Evolutionary conservation across 2,888 invertebrate species (phyloP).

Genomic region (Pseudococcus viburni): DNA sequence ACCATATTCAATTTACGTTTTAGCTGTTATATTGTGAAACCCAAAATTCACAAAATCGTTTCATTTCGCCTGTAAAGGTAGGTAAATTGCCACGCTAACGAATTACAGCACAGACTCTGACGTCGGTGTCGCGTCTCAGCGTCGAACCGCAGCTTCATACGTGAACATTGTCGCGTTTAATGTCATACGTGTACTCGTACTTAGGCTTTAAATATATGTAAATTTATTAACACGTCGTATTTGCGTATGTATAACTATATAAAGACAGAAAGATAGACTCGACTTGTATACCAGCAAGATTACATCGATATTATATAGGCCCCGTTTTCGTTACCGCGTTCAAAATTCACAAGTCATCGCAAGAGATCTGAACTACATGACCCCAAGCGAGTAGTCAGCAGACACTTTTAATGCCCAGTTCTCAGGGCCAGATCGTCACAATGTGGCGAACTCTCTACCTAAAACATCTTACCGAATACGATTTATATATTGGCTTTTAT

Average conservation of each 20-base stretch:
- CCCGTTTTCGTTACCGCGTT: background rate
- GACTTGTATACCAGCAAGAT: background rate
- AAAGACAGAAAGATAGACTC: background rate
- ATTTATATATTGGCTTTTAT: background rate
- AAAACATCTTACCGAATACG: background rate
- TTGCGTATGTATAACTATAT: background rate
- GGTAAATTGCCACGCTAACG: conserved; percentile 18
- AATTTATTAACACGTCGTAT: conserved; percentile 50
- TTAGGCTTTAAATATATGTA: conserved; percentile 16
- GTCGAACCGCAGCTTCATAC: background rate
- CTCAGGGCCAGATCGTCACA: background rate
- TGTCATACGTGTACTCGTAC: background rate
- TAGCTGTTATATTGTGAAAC: background rate
- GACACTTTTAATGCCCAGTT: background rate
- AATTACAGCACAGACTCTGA: background rate
- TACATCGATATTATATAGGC: background rate
- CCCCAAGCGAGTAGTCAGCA: background rate
- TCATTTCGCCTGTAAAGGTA: background rate
- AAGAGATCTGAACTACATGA: background rate
- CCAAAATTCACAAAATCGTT: background rate
- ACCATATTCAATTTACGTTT: conserved; percentile 25
- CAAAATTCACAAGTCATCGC: background rate
- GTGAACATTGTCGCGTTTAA: conserved; percentile 33
- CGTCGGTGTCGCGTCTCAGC: background rate
- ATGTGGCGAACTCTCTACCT: background rate